phyloP scores from a whole-genome alignment of 1,140 invertebrate species.

The Chymomyza costata region DNA sequence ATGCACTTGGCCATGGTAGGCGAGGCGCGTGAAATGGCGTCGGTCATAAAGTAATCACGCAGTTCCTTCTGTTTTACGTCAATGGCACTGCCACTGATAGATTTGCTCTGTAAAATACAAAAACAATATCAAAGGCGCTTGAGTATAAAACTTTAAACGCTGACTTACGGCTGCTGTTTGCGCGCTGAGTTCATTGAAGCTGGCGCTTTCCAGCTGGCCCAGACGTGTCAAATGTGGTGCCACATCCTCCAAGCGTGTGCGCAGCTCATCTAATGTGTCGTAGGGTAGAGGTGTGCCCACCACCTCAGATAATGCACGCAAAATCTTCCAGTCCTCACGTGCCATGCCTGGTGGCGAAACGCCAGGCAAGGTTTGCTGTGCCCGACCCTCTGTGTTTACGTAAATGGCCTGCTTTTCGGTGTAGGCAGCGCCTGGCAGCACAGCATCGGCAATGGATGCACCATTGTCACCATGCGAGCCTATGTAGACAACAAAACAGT shows the following conservation, averaged over 20 bases:
- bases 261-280: slow-evolving; percentile 90
- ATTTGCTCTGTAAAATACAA: slow-evolving; percentile 76
- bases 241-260: slow-evolving; percentile 87
- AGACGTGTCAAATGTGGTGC: slow-evolving; percentile 92
- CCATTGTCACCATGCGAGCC: slow-evolving; percentile 98
- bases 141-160: neutral
- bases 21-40: slow-evolving; percentile 96
- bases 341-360: slow-evolving; percentile 96
- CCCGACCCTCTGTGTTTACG: slow-evolving; percentile 97
- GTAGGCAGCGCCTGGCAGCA: slow-evolving; percentile 97
- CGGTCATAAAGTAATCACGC: slow-evolving; percentile 99
- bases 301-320: slow-evolving; percentile 86
- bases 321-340: slow-evolving; percentile 98
- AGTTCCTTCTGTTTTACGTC: slow-evolving; percentile 88
- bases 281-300: slow-evolving; percentile 88
- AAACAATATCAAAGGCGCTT: neutral
- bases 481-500: slow-evolving; percentile 95
- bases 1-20: slow-evolving; percentile 99
- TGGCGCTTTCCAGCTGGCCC: slow-evolving; percentile 89
- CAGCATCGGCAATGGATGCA: slow-evolving; percentile 93
- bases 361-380: slow-evolving; percentile 94
- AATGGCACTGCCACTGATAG: slow-evolving; percentile 76
- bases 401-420: slow-evolving; percentile 98
- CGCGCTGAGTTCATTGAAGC: slow-evolving; percentile 86
- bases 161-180: slow-evolving; percentile 80